phyloP scores from a whole-genome alignment of 2,888 invertebrate species.

The Dryobota labecula region DNA sequence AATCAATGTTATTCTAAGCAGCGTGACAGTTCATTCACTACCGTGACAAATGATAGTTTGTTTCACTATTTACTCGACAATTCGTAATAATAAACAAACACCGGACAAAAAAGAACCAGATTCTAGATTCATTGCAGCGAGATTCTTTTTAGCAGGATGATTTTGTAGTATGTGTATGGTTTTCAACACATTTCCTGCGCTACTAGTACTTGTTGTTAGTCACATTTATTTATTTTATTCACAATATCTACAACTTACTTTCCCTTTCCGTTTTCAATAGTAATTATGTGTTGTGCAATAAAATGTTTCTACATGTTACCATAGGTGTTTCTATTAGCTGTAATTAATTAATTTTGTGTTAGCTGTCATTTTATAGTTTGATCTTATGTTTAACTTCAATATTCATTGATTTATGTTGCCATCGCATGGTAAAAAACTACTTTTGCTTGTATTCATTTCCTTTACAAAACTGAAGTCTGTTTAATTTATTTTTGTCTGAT shows the following conservation, averaged over 20 bases:
- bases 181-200: neutral
- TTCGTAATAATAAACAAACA: slow-evolving; percentile 9
- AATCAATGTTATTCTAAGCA: slow-evolving; percentile 5
- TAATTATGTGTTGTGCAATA: too few species aligned
- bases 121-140: neutral
- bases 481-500: slow-evolving; percentile 7
- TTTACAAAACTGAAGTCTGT: neutral
- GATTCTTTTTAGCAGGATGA: neutral
- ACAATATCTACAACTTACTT: neutral
- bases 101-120: neutral
- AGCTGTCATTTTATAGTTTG: neutral
- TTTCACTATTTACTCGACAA: neutral
- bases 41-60: neutral
- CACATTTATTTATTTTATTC: neutral
- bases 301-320: neutral
- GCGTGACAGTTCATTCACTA: slow-evolving; percentile 5
- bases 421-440: neutral
- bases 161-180: neutral
- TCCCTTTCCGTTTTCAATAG: neutral
- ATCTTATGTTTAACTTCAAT: neutral
- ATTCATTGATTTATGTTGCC: neutral
- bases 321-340: too few species aligned
- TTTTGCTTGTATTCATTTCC: neutral
- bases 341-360: too few species aligned
- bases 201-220: neutral